Conservation (phyloP, 2,797 vertebrate genomes). For the Periparus ater region DNA sequence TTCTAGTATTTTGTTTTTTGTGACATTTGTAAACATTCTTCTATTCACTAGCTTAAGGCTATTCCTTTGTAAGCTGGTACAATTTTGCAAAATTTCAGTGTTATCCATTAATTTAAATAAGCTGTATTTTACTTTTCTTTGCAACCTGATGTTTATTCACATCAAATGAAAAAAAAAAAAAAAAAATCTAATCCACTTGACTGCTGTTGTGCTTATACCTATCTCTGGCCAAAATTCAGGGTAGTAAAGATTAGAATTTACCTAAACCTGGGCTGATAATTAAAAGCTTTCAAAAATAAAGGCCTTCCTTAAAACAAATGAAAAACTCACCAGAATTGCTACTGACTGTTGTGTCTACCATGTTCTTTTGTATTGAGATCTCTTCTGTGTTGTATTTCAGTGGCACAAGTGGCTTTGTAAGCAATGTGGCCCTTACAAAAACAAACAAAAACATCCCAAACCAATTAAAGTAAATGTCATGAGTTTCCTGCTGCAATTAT, state of each 20-base stretch:
- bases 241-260: not conserved
- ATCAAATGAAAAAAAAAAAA: not conserved
- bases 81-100: not conserved
- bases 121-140: not conserved
- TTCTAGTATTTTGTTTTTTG: not conserved
- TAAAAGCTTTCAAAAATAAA: not conserved
- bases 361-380: not conserved
- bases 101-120: not conserved
- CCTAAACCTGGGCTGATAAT: not conserved
- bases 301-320: not conserved
- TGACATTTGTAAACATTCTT: not conserved
- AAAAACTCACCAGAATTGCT: not conserved
- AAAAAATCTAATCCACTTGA: not conserved
- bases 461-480: constrained; percentile 36
- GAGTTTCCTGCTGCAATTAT: constrained; percentile 43
- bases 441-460: not conserved
- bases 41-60: not conserved
- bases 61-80: not conserved
- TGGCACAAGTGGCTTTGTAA: not conserved
- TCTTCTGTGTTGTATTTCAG: not conserved
- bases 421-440: not conserved
- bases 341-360: not conserved
- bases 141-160: not conserved
- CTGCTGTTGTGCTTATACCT: not conserved
- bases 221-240: not conserved